These are phyloP conservation scores for Nymphalis c-album DNA, from an alignment of 2,888 invertebrate genomes.

Conservation along the genomic window DNA sequence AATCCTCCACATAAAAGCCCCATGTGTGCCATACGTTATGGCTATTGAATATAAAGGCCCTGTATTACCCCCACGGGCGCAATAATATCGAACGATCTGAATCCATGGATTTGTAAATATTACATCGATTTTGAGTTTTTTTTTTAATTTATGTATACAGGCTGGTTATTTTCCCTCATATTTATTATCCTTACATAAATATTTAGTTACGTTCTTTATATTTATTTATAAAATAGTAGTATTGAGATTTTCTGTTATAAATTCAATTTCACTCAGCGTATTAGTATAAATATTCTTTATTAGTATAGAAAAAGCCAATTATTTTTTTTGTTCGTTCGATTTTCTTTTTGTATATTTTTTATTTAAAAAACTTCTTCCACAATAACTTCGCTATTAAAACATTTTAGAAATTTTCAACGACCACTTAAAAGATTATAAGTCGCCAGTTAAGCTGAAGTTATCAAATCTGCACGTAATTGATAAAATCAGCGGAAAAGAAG, in stretches of 20 bases:
- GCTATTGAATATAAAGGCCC: slow-evolving; percentile 37
- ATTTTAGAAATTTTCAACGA: background rate
- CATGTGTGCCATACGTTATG: slow-evolving; percentile 46
- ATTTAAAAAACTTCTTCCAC: background rate
- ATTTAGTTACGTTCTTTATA: background rate
- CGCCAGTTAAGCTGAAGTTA: slow-evolving; percentile 18
- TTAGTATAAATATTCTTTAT: too few species aligned
- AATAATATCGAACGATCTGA: slow-evolving; percentile 50
- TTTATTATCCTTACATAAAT: background rate
- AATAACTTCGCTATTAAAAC: background rate
- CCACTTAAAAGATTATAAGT: slow-evolving; percentile 7
- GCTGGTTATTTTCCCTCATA: slow-evolving; percentile 3
- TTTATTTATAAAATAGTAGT: background rate
- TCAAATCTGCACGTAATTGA: slow-evolving; percentile 20
- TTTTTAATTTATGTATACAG: slow-evolving; percentile 17
- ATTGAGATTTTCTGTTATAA: background rate
- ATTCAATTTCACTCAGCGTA: too few species aligned
- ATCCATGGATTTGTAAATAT: slow-evolving; percentile 52
- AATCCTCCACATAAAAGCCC: slow-evolving; percentile 39
- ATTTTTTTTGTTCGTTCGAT: too few species aligned
- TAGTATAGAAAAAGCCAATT: too few species aligned
- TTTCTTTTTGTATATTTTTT: too few species aligned
- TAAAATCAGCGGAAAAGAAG: slow-evolving; percentile 31
- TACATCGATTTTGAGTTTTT: slow-evolving; percentile 34
- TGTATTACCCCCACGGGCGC: slow-evolving; percentile 52